Conservation (phyloP, 1,140 invertebrate genomes). For the Mylabris phalerata region DNA sequence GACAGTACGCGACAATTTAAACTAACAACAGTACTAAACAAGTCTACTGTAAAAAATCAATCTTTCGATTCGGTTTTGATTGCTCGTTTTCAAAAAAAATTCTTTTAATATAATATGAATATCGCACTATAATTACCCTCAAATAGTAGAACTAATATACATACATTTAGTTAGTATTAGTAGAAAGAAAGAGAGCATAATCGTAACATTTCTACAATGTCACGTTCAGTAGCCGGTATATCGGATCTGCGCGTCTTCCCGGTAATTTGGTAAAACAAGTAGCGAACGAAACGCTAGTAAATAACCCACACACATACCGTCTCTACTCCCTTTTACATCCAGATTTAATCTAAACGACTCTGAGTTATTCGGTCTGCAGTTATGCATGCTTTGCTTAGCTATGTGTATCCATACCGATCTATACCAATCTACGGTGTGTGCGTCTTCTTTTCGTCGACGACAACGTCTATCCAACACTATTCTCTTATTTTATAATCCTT, state of each 20-base stretch:
- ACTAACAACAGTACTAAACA: no score
- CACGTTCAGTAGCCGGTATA: constrained; percentile 28
- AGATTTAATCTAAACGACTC: constrained; percentile 38
- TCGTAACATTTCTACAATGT: constrained; percentile 24
- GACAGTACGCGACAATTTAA: no score
- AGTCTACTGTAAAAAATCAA: no score
- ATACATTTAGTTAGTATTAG: neutral
- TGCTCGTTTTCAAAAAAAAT: no score
- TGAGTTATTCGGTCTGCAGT: constrained; percentile 38
- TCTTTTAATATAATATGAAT: no score
- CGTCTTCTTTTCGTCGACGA: no score
- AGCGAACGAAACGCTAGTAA: constrained; percentile 38
- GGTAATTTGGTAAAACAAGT: constrained; percentile 41
- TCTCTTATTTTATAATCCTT: no score
- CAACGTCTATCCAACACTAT: no score
- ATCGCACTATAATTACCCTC: neutral
- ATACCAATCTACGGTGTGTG: no score
- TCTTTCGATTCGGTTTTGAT: no score
- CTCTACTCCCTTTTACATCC: constrained; percentile 15
- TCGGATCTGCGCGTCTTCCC: constrained; percentile 24
- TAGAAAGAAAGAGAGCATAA: constrained; percentile 2
- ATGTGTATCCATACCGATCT: neutral
- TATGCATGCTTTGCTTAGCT: constrained; percentile 23
- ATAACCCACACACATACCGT: constrained; percentile 27
- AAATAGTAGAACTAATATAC: constrained; percentile 5